phyloP scores from a whole-genome alignment of 2,797 vertebrate species.

The Chaetophractus vellerosus region DNA sequence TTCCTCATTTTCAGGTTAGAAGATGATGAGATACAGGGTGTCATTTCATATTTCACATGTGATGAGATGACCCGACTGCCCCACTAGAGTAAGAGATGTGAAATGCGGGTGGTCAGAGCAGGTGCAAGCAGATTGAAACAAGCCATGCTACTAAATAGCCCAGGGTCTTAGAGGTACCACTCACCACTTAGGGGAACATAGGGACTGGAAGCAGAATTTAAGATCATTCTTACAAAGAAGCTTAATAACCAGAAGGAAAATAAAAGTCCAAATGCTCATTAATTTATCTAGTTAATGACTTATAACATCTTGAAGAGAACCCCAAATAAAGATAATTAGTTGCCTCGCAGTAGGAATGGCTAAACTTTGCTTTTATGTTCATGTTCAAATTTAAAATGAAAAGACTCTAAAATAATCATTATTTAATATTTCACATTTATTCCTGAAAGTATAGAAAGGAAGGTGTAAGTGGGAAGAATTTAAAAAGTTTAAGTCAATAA shows the following conservation, averaged over 20 bases:
- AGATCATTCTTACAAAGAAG: not conserved
- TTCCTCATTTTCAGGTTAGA: conserved; percentile 2
- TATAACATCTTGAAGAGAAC: not conserved
- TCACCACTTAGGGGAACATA: not conserved
- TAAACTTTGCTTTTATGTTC: conserved; percentile 2
- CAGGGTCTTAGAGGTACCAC: not conserved
- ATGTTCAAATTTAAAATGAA: not conserved
- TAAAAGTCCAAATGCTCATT: not conserved
- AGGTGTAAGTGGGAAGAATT: not conserved
- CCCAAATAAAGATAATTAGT: not conserved
- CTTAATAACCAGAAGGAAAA: not conserved
- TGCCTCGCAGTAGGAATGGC: not conserved
- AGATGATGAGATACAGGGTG: not conserved
- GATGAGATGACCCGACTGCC: not conserved
- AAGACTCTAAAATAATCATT: not conserved
- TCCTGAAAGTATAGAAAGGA: not conserved
- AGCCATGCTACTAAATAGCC: no score
- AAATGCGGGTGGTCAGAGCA: conserved; percentile 8
- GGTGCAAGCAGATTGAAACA: not conserved
- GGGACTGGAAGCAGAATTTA: not conserved
- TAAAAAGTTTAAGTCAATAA: conserved; percentile 11
- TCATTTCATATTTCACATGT: conserved; percentile 43
- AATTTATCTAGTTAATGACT: not conserved
- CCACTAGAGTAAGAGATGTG: not conserved
- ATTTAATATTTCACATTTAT: conserved; percentile 7